phyloP scores from a whole-genome alignment of 2,888 invertebrate genomes.

The Platynereis dumerilii region DNA sequence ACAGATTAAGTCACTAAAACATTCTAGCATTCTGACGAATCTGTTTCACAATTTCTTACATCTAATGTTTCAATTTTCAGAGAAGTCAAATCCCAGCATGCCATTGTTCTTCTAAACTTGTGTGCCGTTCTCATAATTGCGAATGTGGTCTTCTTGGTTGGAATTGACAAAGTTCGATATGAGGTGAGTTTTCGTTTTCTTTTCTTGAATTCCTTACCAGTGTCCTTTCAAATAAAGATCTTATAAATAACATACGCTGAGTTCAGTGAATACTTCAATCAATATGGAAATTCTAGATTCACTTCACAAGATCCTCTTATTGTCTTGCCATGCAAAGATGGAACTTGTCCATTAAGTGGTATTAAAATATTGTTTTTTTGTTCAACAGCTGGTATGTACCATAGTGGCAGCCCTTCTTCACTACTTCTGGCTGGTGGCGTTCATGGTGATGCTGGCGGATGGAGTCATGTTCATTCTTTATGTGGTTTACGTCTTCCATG shows the following conservation, averaged over 20 bases:
- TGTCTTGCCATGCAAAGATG: no score
- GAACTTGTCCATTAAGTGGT: no score
- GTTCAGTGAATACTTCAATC: no score
- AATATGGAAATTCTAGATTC: no score
- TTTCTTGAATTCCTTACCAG: no score
- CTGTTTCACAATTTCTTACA: no score
- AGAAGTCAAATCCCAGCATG: slow-evolving; percentile 44
- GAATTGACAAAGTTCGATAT: slow-evolving; percentile 42
- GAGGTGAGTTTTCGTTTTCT: slow-evolving; percentile 33
- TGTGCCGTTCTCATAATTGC: slow-evolving; percentile 51
- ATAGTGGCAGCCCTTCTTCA: slow-evolving; percentile 50
- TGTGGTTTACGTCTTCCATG: slow-evolving; percentile 52
- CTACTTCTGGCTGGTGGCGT: slow-evolving; percentile 55
- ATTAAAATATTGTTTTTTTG: no score
- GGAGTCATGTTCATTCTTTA: slow-evolving; percentile 55
- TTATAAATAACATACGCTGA: no score
- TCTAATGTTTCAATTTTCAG: no score
- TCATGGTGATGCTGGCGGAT: slow-evolving; percentile 56
- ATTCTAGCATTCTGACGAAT: no score
- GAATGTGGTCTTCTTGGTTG: slow-evolving; percentile 48
- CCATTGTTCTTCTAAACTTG: slow-evolving; percentile 48
- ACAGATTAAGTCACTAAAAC: background rate
- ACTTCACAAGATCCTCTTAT: no score
- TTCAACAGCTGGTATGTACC: slow-evolving; percentile 50
- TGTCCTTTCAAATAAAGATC: no score